These are phyloP conservation scores for Branchellion lobata DNA, from an alignment of 2,888 invertebrate genomes.

Conservation along the genomic window DNA sequence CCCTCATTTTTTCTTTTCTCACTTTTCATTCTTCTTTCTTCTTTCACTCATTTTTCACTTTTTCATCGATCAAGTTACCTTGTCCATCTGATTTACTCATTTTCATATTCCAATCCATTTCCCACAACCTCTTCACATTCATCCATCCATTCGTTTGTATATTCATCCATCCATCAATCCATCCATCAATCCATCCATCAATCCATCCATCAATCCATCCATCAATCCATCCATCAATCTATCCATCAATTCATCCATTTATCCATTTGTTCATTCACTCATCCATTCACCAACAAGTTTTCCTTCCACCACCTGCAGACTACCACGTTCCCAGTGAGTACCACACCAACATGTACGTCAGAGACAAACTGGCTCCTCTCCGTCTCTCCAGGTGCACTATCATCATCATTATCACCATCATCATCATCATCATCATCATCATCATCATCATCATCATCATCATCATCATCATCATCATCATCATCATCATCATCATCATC, in stretches of 20 bases:
- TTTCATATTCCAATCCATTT: too few species aligned
- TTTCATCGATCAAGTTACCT: slow-evolving; percentile 1
- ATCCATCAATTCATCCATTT: background rate
- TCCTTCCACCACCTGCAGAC: slow-evolving; percentile 66
- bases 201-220: too few species aligned
- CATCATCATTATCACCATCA: too few species aligned
- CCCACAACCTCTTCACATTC: too few species aligned
- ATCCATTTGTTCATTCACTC: background rate
- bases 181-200: too few species aligned
- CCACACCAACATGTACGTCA: slow-evolving; percentile 91
- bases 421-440: background rate
- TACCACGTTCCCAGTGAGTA: slow-evolving; percentile 98
- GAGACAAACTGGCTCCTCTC: slow-evolving; percentile 77
- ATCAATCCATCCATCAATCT: background rate
- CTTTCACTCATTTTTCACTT: background rate
- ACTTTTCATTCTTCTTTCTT: background rate
- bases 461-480: slow-evolving; percentile 12
- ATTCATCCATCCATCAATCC: too few species aligned
- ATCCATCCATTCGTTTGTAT: slow-evolving; percentile 19
- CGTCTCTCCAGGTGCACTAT: slow-evolving; percentile 76
- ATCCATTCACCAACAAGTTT: background rate
- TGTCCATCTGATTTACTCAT: slow-evolving; percentile 3
- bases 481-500: too few species aligned
- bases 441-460: background rate
- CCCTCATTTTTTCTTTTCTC: background rate